Conservation (phyloP, 2,888 invertebrate species). For the Ichneumoninae sp. region DNA sequence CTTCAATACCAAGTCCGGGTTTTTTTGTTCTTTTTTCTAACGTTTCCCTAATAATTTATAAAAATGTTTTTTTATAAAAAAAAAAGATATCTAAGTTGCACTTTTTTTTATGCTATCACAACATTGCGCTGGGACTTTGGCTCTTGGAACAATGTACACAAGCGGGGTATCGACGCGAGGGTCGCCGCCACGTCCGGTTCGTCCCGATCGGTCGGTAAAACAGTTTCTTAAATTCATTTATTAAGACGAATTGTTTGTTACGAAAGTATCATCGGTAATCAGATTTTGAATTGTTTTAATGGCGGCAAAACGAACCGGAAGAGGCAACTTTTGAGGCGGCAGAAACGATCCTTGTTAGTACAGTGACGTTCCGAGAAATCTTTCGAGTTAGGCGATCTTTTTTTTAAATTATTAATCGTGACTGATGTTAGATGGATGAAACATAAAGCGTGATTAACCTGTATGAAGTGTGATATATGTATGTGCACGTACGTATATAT, state of each 20-base stretch:
- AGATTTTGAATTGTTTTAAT: neutral
- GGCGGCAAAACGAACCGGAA: constrained; percentile 30
- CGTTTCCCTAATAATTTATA: neutral
- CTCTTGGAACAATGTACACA: constrained; percentile 29
- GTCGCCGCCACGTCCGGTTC: constrained; percentile 27
- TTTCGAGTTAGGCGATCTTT: constrained; percentile 29
- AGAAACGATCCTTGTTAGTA: constrained; percentile 48
- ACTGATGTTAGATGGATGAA: constrained; percentile 48
- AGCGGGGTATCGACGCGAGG: constrained; percentile 48
- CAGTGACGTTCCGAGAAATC: constrained; percentile 41
- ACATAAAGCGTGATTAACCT: constrained; percentile 51
- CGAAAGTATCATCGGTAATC: neutral
- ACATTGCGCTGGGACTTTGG: constrained; percentile 34
- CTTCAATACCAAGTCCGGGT: too few species aligned
- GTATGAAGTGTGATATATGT: constrained; percentile 44
- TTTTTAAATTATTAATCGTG: constrained; percentile 43
- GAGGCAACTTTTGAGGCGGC: constrained; percentile 48
- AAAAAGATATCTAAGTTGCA: constrained; percentile 16
- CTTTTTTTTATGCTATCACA: constrained; percentile 42
- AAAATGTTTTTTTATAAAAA: neutral
- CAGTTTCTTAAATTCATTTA: neutral
- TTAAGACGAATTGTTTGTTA: neutral
- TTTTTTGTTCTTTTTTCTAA: constrained; percentile 27
- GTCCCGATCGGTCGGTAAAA: constrained; percentile 22
- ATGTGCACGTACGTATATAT: neutral